Base-by-base conservation (phyloP, 1,140 invertebrate species). In the Acyrthosiphon pisum region DNA sequence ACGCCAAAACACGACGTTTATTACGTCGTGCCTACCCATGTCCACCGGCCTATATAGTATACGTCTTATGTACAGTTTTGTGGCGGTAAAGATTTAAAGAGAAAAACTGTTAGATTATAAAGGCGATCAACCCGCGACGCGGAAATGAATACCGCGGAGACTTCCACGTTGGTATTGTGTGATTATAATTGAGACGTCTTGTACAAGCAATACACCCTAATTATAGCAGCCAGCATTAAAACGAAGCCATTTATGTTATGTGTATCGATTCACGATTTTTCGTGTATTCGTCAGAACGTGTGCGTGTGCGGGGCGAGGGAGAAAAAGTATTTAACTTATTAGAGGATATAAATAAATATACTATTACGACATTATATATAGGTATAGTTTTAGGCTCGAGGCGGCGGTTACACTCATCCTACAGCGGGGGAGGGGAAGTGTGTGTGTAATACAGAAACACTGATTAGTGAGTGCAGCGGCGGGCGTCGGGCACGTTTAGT, bases 401-500 rank as follows among this genome's bases (percentile, higher is more conserved):
- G 60, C 46, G 30, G 23, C 44, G 86, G 46, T 46, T 6, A n/a
- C 4, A 87, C 44, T 76, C 30, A 18, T 20, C 60, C 41, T 26
- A 26, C 23, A 9, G 23, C 41, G 83, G 83, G 11, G 83, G 83
- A 30, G 11, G 26, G 11, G 41, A 22, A 41, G 23, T 11, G 23
- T 18, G 23, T 18, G 44, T 86, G 30, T 50, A 48, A 53, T 50
- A 89, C 35, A 50, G 46, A 53, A 53, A 89, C 35, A 50, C 35
- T 37, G 87, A 89, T 89, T 89, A 89, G 87, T 37, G 76, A 84
- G 23, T 41, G n/a, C 20, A n/a, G 20, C 20, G 48, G 20, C 46
- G 87, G 87, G 18, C 86, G 86, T 88, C 86, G 86, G 48, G 87
- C 87, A 89, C 87, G 87, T 89, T 53, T 89, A 88, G 86, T 88